These are phyloP conservation scores for Etheostoma nigrum DNA, from an alignment of 2,797 vertebrate species.

Conservation along the genomic window DNA sequence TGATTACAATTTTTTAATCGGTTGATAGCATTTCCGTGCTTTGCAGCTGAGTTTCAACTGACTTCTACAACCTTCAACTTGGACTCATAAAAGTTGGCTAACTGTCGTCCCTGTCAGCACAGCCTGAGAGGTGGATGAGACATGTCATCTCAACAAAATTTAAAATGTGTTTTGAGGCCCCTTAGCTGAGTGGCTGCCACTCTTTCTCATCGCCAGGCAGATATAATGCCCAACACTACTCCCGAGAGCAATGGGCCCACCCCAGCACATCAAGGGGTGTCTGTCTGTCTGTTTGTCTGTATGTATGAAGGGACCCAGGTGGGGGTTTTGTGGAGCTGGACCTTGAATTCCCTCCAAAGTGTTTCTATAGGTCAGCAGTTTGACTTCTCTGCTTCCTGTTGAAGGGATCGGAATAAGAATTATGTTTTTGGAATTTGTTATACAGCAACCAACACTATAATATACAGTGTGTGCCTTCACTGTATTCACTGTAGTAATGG, in stretches of 20 bases:
- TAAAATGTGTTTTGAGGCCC: slow-evolving; percentile 80
- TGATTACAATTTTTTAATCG: too few species aligned
- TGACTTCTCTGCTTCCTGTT: slow-evolving; percentile 63
- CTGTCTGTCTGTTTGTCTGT: slow-evolving; percentile 38
- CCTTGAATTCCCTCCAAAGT: slow-evolving; percentile 61
- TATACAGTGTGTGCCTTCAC: not conserved
- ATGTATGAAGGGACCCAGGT: slow-evolving; percentile 54
- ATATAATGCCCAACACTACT: slow-evolving; percentile 75
- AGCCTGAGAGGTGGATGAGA: slow-evolving; percentile 69
- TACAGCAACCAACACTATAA: slow-evolving; percentile 16
- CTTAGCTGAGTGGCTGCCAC: slow-evolving; percentile 79
- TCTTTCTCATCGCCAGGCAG: slow-evolving; percentile 76
- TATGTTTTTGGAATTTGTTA: slow-evolving; percentile 22
- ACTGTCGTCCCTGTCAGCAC: slow-evolving; percentile 78
- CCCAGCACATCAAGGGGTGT: slow-evolving; percentile 61
- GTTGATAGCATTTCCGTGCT: not conserved
- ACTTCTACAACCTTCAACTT: slow-evolving; percentile 74
- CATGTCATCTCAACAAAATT: slow-evolving; percentile 80
- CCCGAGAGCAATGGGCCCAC: slow-evolving; percentile 63
- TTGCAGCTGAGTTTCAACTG: slow-evolving; percentile 34
- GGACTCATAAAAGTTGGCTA: slow-evolving; percentile 72
- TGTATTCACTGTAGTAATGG: not conserved
- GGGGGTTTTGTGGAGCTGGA: slow-evolving; percentile 54
- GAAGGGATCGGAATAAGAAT: slow-evolving; percentile 55
- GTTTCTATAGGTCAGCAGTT: slow-evolving; percentile 59